These are phyloP conservation scores for Orientallactaga sibirica DNA, from an alignment of 2,797 vertebrate species.

Conservation along the genomic window DNA sequence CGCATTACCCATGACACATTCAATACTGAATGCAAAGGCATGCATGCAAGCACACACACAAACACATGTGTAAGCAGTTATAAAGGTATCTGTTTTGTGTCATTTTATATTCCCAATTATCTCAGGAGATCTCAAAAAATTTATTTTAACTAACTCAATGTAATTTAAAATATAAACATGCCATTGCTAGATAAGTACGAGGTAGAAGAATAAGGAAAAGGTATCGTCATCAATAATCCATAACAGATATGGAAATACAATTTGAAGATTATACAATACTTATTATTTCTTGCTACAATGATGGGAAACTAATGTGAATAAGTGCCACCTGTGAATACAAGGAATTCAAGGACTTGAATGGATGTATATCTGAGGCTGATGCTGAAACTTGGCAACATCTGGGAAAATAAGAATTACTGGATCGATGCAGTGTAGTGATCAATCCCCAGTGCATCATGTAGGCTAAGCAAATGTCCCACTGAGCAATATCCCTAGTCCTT, in stretches of 20 bases:
- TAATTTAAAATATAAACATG: constrained; percentile 67
- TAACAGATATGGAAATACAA: constrained; percentile 48
- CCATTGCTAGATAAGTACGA: not conserved
- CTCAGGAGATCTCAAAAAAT: constrained; percentile 57
- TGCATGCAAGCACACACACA: not conserved
- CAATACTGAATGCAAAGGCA: not conserved
- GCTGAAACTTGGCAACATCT: constrained; percentile 72
- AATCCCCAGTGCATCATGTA: not conserved
- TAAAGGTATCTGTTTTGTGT: constrained; percentile 38
- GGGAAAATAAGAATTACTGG: constrained; percentile 82
- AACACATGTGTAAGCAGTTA: not conserved
- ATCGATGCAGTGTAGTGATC: constrained; percentile 38
- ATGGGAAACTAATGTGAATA: constrained; percentile 42
- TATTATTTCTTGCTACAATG: constrained; percentile 24
- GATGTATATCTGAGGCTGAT: constrained; percentile 56
- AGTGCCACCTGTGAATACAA: constrained; percentile 42
- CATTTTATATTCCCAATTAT: constrained; percentile 66
- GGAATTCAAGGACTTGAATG: constrained; percentile 23
- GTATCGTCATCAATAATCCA: constrained; percentile 19
- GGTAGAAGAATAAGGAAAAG: constrained; percentile 41
- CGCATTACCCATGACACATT: not conserved
- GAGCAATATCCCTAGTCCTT: not conserved
- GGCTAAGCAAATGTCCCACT: not conserved
- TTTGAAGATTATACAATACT: constrained; percentile 40
- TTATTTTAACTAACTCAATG: constrained; percentile 48